Conservation (phyloP, 2,113 vertebrate species). For the Cyanoramphus novaezelandiae region DNA sequence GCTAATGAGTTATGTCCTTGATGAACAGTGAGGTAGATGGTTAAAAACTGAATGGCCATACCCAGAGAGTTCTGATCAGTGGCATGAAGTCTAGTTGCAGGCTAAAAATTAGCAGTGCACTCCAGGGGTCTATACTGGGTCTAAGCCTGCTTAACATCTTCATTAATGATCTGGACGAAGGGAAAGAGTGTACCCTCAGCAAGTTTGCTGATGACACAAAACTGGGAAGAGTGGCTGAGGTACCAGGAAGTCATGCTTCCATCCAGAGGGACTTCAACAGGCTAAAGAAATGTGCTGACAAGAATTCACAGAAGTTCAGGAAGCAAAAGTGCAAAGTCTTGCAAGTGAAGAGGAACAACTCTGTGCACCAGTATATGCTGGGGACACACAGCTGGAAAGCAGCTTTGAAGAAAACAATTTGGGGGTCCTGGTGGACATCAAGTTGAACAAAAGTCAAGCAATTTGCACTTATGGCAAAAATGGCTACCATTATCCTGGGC, state of each 20-base stretch:
- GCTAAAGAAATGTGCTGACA: background rate
- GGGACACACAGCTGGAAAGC: background rate
- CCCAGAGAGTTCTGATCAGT: background rate
- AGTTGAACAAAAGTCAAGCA: background rate
- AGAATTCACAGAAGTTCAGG: background rate
- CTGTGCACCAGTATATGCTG: too few species aligned
- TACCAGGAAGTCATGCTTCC: background rate
- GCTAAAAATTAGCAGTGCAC: background rate
- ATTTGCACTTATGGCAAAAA: background rate
- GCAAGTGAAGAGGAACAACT: background rate
- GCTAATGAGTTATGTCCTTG: background rate
- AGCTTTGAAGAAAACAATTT: background rate
- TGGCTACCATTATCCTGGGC: background rate
- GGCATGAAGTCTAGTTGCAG: background rate
- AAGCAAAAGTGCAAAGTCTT: background rate
- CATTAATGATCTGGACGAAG: background rate
- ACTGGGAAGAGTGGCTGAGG: background rate
- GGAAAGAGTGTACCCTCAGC: background rate
- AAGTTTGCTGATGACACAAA: background rate
- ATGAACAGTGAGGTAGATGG: background rate
- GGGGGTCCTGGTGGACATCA: background rate
- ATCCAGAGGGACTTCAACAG: background rate
- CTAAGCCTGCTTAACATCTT: background rate
- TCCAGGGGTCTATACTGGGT: background rate
- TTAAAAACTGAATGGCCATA: background rate